Conservation (phyloP, 2,797 vertebrate genomes). For the Amphiprion clarkii region DNA sequence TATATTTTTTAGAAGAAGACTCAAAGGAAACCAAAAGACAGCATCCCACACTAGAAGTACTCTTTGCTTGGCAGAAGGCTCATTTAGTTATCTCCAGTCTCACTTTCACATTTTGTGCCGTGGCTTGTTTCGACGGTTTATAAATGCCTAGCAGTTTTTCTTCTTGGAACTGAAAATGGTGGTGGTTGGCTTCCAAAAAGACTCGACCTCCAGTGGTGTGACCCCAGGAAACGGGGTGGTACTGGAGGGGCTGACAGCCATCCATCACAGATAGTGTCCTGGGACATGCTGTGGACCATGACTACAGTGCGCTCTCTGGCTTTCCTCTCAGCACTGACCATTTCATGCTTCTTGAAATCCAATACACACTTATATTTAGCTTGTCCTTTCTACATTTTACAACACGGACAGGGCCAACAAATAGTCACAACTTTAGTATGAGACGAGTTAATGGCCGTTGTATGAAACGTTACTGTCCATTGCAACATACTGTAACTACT, state of each 20-base stretch:
- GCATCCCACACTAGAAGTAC: constrained; percentile 36
- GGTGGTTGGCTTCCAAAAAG: constrained; percentile 58
- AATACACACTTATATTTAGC: constrained; percentile 81
- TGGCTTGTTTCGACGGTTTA: constrained; percentile 58
- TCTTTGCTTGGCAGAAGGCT: constrained; percentile 67
- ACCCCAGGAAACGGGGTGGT: constrained; percentile 65
- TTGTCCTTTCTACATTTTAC: constrained; percentile 65
- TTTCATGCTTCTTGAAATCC: constrained; percentile 77
- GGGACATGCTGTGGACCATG: constrained; percentile 49
- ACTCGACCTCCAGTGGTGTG: constrained; percentile 58
- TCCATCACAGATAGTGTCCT: constrained; percentile 59
- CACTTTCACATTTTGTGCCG: constrained; percentile 61
- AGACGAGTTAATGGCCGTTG: constrained; percentile 48
- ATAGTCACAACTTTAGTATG: constrained; percentile 52
- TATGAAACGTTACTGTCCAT: constrained; percentile 45
- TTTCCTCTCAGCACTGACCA: constrained; percentile 60
- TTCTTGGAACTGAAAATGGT: constrained; percentile 55
- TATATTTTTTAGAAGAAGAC: constrained; percentile 48
- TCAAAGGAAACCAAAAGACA: constrained; percentile 48
- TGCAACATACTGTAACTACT: constrained; percentile 46
- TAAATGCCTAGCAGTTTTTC: constrained; percentile 54
- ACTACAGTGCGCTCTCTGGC: constrained; percentile 25
- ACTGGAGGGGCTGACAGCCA: constrained; percentile 56
- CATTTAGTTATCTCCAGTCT: constrained; percentile 60
- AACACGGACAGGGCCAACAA: constrained; percentile 47